Conservation (phyloP, 2,888 invertebrate genomes). For the Pilophorus perplexus region DNA sequence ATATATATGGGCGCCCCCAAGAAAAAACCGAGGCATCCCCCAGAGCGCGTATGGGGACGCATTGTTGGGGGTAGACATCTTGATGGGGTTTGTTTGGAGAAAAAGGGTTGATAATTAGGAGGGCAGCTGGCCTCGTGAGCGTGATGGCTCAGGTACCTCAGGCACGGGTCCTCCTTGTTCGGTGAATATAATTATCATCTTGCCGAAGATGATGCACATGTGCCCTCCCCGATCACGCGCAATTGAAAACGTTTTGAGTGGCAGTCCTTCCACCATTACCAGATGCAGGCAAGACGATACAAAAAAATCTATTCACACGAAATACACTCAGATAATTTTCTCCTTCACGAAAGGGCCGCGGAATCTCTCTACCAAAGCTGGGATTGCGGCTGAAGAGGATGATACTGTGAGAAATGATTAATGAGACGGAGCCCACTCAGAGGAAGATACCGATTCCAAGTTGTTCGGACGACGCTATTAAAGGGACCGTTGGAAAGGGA, state of each 20-base stretch:
- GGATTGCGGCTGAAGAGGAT: too few relatives aligned
- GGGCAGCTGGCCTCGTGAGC: constrained; percentile 4
- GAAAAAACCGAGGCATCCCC: constrained; percentile 10
- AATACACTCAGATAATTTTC: too few relatives aligned
- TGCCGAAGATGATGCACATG: constrained; percentile 3
- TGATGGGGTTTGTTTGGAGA: constrained; percentile 34
- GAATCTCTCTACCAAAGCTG: too few relatives aligned
- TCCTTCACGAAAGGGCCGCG: too few relatives aligned
- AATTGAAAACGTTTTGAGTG: constrained; percentile 1
- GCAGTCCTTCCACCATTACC: background rate
- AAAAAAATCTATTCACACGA: background rate
- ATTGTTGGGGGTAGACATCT: constrained; percentile 32
- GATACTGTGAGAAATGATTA: background rate
- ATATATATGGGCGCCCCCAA: background rate
- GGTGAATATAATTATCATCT: constrained; percentile 30
- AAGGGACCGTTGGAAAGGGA: background rate
- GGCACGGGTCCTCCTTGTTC: constrained; percentile 17
- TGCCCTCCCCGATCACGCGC: constrained; percentile 15
- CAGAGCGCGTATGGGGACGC: constrained; percentile 19
- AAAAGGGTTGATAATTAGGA: constrained; percentile 30
- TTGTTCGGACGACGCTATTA: background rate
- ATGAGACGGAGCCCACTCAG: background rate
- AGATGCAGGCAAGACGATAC: background rate
- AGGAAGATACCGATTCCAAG: background rate
- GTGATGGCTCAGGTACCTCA: constrained; percentile 25